phyloP scores from a whole-genome alignment of 2,888 invertebrate genomes.

The Agrenia bidenticulata region DNA sequence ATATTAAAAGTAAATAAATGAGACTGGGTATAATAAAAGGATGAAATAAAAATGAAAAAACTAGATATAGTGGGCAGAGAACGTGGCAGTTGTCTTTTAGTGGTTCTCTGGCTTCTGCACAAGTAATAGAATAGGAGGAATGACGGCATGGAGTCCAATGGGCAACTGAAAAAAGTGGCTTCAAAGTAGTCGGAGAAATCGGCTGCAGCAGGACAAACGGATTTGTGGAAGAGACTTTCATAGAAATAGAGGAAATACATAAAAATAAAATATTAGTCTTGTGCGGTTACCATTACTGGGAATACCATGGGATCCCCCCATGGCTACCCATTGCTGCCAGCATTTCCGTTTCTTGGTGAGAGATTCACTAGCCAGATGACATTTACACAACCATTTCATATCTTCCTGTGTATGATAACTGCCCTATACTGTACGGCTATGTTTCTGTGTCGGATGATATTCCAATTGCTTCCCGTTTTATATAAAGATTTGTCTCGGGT shows the following conservation, averaged over 20 bases:
- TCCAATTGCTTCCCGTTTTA: too few relatives aligned
- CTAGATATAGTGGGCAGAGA: background rate
- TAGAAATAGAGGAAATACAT: slow-evolving; percentile 23
- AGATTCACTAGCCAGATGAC: too few relatives aligned
- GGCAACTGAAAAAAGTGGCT: slow-evolving; percentile 14
- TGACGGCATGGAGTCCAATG: slow-evolving; percentile 1
- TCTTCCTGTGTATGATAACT: too few relatives aligned
- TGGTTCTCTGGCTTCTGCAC: background rate
- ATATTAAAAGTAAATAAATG: slow-evolving; percentile 25
- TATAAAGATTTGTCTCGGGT: too few relatives aligned
- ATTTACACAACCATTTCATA: too few relatives aligned
- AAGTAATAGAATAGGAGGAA: slow-evolving; percentile 15
- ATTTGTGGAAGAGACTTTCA: slow-evolving; percentile 13
- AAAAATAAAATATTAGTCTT: slow-evolving; percentile 26
- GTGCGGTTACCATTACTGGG: slow-evolving; percentile 17
- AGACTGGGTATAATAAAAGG: slow-evolving; percentile 20
- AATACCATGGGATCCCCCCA: too few relatives aligned
- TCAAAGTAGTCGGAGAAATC: background rate
- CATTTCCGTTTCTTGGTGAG: too few relatives aligned
- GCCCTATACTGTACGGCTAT: too few relatives aligned
- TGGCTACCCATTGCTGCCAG: too few relatives aligned
- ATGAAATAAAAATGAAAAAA: slow-evolving; percentile 21
- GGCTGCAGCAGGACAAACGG: slow-evolving; percentile 10
- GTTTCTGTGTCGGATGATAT: too few relatives aligned
- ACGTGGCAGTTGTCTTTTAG: slow-evolving; percentile 16